Evolutionary conservation across 23 tunicate species (phyloP).

Genomic region (Styela plicata): DNA sequence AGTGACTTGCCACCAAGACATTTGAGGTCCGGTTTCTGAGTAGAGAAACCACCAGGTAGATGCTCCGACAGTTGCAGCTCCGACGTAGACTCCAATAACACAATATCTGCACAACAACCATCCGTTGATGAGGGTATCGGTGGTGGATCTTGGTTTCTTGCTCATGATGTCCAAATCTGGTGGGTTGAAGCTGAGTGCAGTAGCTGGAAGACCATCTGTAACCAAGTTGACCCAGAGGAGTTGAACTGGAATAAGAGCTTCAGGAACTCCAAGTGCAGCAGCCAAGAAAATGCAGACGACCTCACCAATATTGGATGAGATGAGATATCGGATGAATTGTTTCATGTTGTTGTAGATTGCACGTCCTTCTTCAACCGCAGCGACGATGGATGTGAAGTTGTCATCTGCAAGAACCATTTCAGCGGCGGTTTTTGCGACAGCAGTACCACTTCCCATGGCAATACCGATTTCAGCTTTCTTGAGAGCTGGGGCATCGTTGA

Average conservation of each 20-base stretch:
- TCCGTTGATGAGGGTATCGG: constrained; percentile 81
- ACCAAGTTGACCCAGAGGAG: constrained; percentile 98
- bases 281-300: constrained; percentile 99
- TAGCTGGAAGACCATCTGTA: constrained; percentile 97
- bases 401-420: constrained; percentile 99
- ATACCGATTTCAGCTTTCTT: constrained; percentile 99
- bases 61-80: constrained; percentile 54
- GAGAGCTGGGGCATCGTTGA: constrained; percentile 97
- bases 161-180: constrained; percentile 97
- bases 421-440: constrained; percentile 96
- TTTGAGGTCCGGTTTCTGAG: constrained; percentile 58
- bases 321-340: constrained; percentile 95
- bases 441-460: constrained; percentile 99
- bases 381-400: constrained; percentile 96
- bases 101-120: constrained; percentile 98
- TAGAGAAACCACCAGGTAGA: constrained; percentile 82
- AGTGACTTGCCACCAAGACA: constrained; percentile 85
- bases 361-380: constrained; percentile 99
- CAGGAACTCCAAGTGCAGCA: constrained; percentile 99
- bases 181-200: constrained; percentile 97
- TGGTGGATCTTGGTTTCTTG: constrained; percentile 82
- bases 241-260: constrained; percentile 98
- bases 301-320: constrained; percentile 99
- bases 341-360: constrained; percentile 99
- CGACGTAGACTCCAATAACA: constrained; percentile 91